Evolutionary conservation across 1,140 invertebrate genomes (phyloP).

Genomic region (Achroia grisella): DNA sequence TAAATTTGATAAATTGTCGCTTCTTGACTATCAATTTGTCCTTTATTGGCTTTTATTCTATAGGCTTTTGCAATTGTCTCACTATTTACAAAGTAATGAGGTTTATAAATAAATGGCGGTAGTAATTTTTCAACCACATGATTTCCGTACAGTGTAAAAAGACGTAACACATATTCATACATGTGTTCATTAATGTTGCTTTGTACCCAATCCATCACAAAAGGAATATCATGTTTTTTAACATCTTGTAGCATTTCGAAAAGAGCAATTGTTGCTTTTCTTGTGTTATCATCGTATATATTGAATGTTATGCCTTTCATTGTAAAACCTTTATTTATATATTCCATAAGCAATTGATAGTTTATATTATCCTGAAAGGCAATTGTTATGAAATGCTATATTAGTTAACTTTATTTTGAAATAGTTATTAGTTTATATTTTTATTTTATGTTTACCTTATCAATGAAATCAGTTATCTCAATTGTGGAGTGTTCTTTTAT

Average conservation of each 20-base stretch:
- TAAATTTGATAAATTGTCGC: conserved; percentile 34
- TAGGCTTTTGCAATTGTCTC: conserved; percentile 50
- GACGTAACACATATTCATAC: conserved; percentile 34
- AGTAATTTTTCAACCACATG: conserved; percentile 15
- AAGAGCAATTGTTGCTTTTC: conserved; percentile 42
- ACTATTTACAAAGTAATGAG: conserved; percentile 51
- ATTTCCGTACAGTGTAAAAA: conserved; percentile 26
- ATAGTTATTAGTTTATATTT: not conserved
- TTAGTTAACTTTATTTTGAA: not conserved
- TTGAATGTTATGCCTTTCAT: conserved; percentile 49
- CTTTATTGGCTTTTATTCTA: conserved; percentile 33
- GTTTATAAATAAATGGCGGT: conserved; percentile 48
- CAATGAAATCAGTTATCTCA: conserved; percentile 21
- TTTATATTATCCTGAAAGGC: conserved; percentile 41
- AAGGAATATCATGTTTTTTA: not conserved
- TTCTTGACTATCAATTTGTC: conserved; percentile 29
- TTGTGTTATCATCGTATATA: conserved; percentile 53
- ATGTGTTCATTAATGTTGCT: conserved; percentile 44
- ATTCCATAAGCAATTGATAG: conserved; percentile 27
- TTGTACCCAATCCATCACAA: conserved; percentile 29
- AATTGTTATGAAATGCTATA: not conserved
- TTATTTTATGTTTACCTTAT: conserved; percentile 23
- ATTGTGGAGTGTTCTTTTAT: conserved; percentile 17
- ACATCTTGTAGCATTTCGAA: conserved; percentile 34
- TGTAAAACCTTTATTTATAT: conserved; percentile 36